These are phyloP conservation scores for Metallyticus violacea DNA, from an alignment of 2,888 invertebrate genomes.

Conservation along the genomic window DNA sequence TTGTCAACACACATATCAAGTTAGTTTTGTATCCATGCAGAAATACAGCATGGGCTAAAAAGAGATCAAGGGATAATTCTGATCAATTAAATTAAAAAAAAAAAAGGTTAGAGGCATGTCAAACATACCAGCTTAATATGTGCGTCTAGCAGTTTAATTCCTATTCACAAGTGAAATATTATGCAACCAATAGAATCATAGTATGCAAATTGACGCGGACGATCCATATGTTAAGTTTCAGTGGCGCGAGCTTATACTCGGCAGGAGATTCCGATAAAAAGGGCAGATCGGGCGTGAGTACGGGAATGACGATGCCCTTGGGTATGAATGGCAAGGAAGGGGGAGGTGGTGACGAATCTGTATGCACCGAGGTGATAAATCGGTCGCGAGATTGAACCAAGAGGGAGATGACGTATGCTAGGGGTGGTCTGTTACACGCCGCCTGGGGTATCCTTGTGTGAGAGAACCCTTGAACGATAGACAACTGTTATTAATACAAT, in stretches of 20 bases:
- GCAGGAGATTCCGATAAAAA: neutral
- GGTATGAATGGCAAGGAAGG: neutral
- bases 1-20: too few species aligned
- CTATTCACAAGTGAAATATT: too few species aligned
- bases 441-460: neutral
- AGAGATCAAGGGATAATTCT: too few species aligned
- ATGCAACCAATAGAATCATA: too few species aligned
- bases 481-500: neutral
- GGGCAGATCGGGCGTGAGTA: neutral
- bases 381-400: slow-evolving; percentile 1
- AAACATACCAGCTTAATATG: too few species aligned
- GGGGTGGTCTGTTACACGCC: neutral
- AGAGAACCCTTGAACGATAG: neutral
- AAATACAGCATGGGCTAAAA: too few species aligned
- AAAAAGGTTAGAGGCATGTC: too few species aligned
- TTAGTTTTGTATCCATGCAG: too few species aligned
- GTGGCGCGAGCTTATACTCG: neutral
- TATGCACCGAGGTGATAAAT: slow-evolving; percentile 11
- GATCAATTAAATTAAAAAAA: too few species aligned
- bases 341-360: neutral
- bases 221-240: neutral
- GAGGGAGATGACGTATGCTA: neutral
- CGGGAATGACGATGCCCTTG: neutral
- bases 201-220: neutral
- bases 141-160: too few species aligned